Conservation (phyloP, 2,797 vertebrate species). For the Hipposideros larvatus region DNA sequence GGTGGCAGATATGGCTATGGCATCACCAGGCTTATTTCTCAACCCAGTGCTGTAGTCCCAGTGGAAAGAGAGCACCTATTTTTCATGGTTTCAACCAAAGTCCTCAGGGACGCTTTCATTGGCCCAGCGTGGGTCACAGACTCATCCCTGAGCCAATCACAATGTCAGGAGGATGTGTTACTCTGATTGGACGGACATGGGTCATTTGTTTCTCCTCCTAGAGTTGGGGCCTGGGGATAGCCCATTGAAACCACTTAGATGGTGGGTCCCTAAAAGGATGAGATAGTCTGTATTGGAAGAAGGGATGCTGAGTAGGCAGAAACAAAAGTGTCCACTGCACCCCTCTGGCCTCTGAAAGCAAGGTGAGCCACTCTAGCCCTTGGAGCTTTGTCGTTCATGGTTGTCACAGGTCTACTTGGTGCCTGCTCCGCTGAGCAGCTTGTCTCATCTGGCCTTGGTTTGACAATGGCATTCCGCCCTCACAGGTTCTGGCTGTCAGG, state of each 20-base stretch:
- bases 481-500: background rate
- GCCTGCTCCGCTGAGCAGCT: background rate
- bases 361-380: background rate
- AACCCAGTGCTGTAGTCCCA: background rate
- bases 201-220: background rate
- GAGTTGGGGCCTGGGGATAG: background rate
- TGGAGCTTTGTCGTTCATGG: background rate
- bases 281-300: background rate
- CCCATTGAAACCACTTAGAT: background rate
- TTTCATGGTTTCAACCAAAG: background rate
- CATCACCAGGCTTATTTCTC: background rate
- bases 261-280: background rate
- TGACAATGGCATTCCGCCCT: background rate
- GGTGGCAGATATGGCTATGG: background rate
- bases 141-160: background rate
- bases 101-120: background rate
- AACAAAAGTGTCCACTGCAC: background rate
- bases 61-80: background rate
- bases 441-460: background rate
- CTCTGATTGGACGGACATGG: background rate
- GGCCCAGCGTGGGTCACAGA: background rate
- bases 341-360: background rate
- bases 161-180: background rate
- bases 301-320: background rate
- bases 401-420: background rate